phyloP scores from a whole-genome alignment of 2,113 vertebrate genomes.

The Spea bombifrons region DNA sequence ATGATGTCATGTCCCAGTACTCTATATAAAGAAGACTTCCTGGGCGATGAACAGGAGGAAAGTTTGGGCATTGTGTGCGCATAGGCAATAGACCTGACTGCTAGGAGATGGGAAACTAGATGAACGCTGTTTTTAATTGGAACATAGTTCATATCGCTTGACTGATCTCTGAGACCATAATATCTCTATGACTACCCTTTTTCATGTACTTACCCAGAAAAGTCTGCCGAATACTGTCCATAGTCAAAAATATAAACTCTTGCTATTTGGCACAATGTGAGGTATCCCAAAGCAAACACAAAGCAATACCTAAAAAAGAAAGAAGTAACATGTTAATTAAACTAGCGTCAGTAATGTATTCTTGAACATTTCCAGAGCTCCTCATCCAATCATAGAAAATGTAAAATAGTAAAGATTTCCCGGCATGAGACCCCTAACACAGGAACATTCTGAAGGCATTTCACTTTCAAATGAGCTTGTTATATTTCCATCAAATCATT shows the following conservation, averaged over 20 bases:
- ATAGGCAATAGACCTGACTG: too few species aligned
- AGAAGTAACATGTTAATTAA: neutral
- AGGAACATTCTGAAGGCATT: neutral
- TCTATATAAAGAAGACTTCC: too few species aligned
- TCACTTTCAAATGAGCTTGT: neutral
- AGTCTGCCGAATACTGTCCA: conserved; percentile 97
- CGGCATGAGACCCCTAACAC: neutral
- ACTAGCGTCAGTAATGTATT: neutral
- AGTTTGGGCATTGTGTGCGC: too few species aligned
- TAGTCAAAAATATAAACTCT: conserved; percentile 97
- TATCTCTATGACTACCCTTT: too few species aligned
- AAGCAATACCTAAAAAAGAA: conserved; percentile 86
- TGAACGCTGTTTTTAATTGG: too few species aligned
- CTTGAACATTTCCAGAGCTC: neutral
- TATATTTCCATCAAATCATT: too few species aligned
- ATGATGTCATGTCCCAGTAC: too few species aligned
- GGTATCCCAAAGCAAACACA: conserved; percentile 92
- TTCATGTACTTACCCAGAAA: conserved; percentile 87
- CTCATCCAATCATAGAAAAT: conserved; percentile 1
- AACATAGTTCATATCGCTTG: too few species aligned
- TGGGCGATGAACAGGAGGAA: too few species aligned
- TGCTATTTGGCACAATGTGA: conserved; percentile 94
- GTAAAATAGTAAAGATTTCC: neutral
- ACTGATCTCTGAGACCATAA: too few species aligned
- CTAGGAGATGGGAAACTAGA: too few species aligned